Evolutionary conservation across 2,888 invertebrate genomes (phyloP), one percentile per base, ranked within the genome.

Genomic region (Lasioglossum zephyrum): DNA sequence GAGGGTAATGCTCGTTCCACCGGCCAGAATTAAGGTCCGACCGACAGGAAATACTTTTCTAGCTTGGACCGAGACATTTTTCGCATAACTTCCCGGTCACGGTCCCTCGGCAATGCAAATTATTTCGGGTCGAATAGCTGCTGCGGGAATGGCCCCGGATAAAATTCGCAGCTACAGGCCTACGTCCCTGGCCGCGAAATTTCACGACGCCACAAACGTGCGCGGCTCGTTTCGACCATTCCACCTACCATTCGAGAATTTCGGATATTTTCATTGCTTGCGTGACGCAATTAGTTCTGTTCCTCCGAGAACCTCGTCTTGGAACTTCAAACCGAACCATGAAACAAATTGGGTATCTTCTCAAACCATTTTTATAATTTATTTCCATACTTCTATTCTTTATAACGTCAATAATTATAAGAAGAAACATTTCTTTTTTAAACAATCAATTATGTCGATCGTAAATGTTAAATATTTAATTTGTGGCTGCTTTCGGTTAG

Each of bases 261-360:
- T 75, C 18, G 36, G 11, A 57, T 31, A 69, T 79, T 47, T 44
- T 44, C 76, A 70, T 57, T 22, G 18, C 8, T 31, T n/a, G 36
- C 44, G n/a, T 53, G 26, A 60, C 22, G 70, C 36, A 72, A 63
- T 81, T 81, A 81, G 47, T 60, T 16, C n/a, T 11, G 13, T 31
- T 9, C 9, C 69, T 36, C 11, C 36, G 9, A 6, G 63, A 16
- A 36, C 6, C 36, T 9, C 39, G 22, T 18, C 26, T 26, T 9
- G 13, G 1, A 26, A 13, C 26, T 26, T 60, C 26, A 26, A 13
- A 5, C 26, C 26, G 3, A 13, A 26, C 26, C 13, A 0, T 26
- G n/a, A 1, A 26, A 13, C 26, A 13, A 5, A 13, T 60, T 60
- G 16, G 13, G 5, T 0, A 26, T 26, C 9, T 11, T n/a, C 13